These are phyloP conservation scores for Leucophenga varia DNA, from an alignment of 1,140 invertebrate species.

Conservation along the genomic window DNA sequence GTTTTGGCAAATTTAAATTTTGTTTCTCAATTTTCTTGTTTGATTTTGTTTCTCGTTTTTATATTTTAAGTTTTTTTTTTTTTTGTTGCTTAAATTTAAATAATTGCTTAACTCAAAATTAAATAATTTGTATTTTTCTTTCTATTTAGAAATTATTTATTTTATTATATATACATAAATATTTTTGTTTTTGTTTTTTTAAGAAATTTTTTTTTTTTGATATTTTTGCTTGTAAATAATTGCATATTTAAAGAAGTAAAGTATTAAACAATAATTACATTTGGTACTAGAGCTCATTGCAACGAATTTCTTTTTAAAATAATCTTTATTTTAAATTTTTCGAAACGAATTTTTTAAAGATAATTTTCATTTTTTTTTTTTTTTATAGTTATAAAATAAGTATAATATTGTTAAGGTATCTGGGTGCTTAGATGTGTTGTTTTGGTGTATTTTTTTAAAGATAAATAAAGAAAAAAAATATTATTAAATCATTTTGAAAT, in stretches of 20 bases:
- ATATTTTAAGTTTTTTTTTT: slow-evolving; percentile 1
- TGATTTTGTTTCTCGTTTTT: not conserved
- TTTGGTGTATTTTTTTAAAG: too few species aligned
- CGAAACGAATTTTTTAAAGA: not conserved
- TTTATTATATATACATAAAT: not conserved
- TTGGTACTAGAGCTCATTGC: slow-evolving; percentile 8
- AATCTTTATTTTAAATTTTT: not conserved
- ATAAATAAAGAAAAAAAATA: too few species aligned
- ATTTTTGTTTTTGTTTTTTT: slow-evolving; percentile 1
- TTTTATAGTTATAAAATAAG: slow-evolving; percentile 1
- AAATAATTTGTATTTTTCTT: slow-evolving; percentile 9
- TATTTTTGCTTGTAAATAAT: not conserved
- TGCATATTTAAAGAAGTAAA: too few species aligned
- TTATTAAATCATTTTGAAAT: too few species aligned
- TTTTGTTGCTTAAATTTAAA: slow-evolving; percentile 12
- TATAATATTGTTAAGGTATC: slow-evolving; percentile 4
- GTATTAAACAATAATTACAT: slow-evolving; percentile 4
- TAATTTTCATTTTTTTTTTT: not conserved
- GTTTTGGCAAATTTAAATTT: slow-evolving; percentile 8
- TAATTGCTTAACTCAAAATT: slow-evolving; percentile 11
- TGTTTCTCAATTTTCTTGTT: not conserved
- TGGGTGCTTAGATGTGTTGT: not conserved
- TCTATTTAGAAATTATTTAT: too few species aligned
- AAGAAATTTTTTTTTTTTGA: not conserved
- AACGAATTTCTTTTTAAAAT: slow-evolving; percentile 1